A percentile compares a stretch with the other conserved stretches of the same genome.
Evolutionary conservation across 2,797 vertebrate genomes (phyloP).

Genomic region (Setipinna tenuifilis): DNA sequence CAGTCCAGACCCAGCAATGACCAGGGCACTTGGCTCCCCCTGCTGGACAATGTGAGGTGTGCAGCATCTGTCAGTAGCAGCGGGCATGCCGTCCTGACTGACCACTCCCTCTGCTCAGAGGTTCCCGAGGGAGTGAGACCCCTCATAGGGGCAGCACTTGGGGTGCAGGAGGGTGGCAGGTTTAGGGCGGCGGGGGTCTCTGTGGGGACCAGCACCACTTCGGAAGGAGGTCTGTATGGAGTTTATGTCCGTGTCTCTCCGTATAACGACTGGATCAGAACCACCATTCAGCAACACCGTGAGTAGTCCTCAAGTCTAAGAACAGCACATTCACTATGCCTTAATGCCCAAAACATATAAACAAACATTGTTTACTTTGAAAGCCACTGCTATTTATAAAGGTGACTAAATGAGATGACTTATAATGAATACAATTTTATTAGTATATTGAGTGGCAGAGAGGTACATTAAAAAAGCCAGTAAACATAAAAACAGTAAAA

Average conservation of each 20-base stretch:
- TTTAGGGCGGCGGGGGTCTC: neutral
- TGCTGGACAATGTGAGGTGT: neutral
- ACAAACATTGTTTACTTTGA: neutral
- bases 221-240: neutral
- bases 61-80: neutral
- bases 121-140: neutral
- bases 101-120: neutral
- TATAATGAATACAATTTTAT: neutral
- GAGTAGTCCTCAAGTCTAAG: neutral
- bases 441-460: neutral
- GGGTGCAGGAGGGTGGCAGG: neutral
- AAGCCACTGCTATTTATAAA: neutral
- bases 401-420: too few relatives aligned
- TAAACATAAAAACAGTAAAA: neutral
- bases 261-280: neutral
- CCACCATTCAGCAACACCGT: neutral
- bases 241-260: neutral
- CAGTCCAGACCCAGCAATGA: neutral
- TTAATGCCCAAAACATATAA: neutral
- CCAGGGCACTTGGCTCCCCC: neutral
- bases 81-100: neutral
- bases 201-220: neutral
- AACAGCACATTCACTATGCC: neutral
- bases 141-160: neutral
- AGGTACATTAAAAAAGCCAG: neutral